phyloP scores from a whole-genome alignment of 2,797 vertebrate genomes.

The Cichlasoma orientale region DNA sequence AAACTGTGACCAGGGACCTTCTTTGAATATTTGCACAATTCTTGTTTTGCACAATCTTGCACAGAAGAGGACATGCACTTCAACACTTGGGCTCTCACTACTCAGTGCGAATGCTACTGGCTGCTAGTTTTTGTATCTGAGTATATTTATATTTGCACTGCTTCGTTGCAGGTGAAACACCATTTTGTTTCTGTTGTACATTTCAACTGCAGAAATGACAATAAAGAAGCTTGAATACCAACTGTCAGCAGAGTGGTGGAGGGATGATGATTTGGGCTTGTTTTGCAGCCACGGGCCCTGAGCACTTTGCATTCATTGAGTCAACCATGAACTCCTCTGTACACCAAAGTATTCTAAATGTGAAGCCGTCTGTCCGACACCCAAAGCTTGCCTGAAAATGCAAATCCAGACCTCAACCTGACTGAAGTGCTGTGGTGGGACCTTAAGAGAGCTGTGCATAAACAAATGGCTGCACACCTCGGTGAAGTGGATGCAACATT shows the following conservation, averaged over 20 bases:
- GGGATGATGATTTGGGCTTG: neutral
- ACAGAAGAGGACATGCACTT: no score
- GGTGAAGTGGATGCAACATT: neutral
- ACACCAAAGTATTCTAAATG: neutral
- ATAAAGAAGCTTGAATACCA: neutral
- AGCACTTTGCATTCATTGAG: neutral
- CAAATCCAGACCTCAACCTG: neutral
- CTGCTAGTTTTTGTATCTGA: no score
- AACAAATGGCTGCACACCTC: neutral
- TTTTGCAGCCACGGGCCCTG: neutral
- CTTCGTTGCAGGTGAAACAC: no score
- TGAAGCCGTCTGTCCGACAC: neutral
- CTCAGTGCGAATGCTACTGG: no score
- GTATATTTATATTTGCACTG: no score
- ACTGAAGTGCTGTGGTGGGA: neutral
- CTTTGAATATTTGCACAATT: no score
- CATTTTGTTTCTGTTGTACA: no score
- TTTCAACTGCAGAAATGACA: no score
- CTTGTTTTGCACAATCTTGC: no score
- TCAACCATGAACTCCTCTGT: neutral
- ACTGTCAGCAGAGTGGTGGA: neutral
- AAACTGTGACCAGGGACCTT: no score
- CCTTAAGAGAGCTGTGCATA: neutral
- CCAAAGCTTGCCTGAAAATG: neutral
- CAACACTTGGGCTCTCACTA: no score